Base-by-base conservation (phyloP, 2,888 invertebrate species). In the Oscheius onirici region DNA sequence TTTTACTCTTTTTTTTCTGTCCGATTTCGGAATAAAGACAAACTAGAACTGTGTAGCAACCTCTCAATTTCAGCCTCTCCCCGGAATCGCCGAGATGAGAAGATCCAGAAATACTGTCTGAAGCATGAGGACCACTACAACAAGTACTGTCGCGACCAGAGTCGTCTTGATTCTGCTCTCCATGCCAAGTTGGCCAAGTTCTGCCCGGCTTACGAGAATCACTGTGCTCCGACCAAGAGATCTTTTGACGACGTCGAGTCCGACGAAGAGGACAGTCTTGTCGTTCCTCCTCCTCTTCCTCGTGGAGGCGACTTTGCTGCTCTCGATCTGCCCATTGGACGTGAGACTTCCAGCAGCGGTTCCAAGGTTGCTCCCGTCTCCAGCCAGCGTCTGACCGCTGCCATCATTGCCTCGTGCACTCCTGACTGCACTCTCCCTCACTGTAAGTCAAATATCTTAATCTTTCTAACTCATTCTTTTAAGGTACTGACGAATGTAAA, bases 201-300 rank as follows among this genome's bases (percentile, higher is more conserved):
- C 79, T 84, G 84, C 72, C 83, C 84, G 60, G 80, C 76, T 15
- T 84, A 76, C 79, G 82, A 83, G 70, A 82, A 82, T 73, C 78
- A 80, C 72, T 83, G 83, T 49, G 70, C 76, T 46, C 74, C 73
- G 34, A 72, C 74, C 72, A 77, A 77, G 72, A 73, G 28, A 13
- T 22, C 10, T 26, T 13, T 17, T 17, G 49, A 28, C 1, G 46
- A 46, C 6, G n/a, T 49, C 6, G 63, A 63, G 2, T 28, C 26
- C 17, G 63, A 63, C 13, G 58, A 41, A n/a, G 41, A 15, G 17
- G 28, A 58, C 24, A 49, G 63, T 17, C 63, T 83, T 24, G 79
- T 83, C 58, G 74, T 83, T 66, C 83, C 83, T 58, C 84, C 84
- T 60, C 75, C 81, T 8, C 82, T 84, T 55, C 84, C 84, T 69